A percentile compares a stretch with the other conserved stretches of the same genome.
phyloP scores from a whole-genome alignment of 1,140 invertebrate genomes.

The Leptinotarsa undecemlineata region DNA sequence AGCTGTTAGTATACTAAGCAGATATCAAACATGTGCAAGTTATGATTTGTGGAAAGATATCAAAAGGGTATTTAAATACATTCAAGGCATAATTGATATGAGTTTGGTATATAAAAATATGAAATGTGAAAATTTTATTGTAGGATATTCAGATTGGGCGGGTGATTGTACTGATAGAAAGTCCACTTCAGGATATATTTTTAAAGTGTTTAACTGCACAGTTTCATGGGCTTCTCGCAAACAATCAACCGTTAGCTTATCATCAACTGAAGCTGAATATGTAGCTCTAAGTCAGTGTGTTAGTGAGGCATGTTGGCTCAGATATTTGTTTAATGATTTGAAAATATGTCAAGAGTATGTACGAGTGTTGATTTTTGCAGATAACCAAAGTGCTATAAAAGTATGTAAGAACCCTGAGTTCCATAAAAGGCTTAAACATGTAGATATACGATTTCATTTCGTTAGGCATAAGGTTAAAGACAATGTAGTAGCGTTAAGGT shows the following conservation, averaged over 20 bases:
- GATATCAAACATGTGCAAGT: conserved; percentile 18
- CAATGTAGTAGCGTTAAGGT: not conserved
- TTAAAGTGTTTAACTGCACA: conserved; percentile 41
- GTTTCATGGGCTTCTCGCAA: conserved; percentile 37
- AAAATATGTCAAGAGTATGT: not conserved
- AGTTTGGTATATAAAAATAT: not conserved
- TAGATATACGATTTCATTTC: conserved; percentile 48
- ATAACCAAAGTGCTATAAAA: conserved; percentile 44
- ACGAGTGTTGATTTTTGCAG: conserved; percentile 17
- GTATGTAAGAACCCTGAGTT: conserved; percentile 46
- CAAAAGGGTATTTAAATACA: conserved; percentile 13
- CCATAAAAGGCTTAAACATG: conserved; percentile 50
- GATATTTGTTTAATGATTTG: conserved; percentile 21
- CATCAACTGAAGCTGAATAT: conserved; percentile 46
- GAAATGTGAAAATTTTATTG: conserved; percentile 13
- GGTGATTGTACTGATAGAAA: conserved; percentile 49
- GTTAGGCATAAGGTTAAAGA: conserved; percentile 39
- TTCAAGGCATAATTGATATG: not conserved
- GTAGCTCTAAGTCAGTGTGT: conserved; percentile 34
- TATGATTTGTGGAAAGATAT: not conserved
- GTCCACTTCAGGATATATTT: conserved; percentile 53
- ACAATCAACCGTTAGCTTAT: conserved; percentile 39
- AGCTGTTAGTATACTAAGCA: conserved; percentile 12
- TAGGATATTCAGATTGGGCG: conserved; percentile 55
- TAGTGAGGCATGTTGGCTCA: conserved; percentile 25